Evolutionary conservation across 2,888 invertebrate genomes (phyloP).

Genomic region (Dinocampus coccinellae): DNA sequence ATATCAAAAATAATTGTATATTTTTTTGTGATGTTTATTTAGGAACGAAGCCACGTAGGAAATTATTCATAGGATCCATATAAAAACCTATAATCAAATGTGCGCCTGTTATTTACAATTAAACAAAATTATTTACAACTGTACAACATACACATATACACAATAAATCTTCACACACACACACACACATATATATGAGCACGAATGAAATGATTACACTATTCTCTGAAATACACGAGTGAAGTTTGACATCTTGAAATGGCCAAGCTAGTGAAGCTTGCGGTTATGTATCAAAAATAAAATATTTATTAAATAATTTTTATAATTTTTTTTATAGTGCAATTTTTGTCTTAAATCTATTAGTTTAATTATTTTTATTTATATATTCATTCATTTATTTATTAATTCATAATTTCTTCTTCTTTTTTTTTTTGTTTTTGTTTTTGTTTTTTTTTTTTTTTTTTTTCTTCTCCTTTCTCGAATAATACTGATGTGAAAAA

Average conservation of each 20-base stretch:
- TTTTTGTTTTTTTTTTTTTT: no score
- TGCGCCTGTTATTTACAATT: background rate
- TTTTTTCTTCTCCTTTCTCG: no score
- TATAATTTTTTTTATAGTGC: background rate
- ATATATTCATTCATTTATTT: background rate
- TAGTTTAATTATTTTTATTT: background rate
- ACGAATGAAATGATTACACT: background rate
- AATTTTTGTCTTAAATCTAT: background rate
- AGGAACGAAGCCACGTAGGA: constrained; percentile 18
- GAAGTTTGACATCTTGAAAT: constrained; percentile 2
- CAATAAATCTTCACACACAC: background rate
- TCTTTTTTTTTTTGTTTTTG: background rate
- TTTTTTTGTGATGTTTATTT: background rate
- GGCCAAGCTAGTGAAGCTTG: constrained; percentile 25
- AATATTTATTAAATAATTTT: background rate
- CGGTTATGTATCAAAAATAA: constrained; percentile 25
- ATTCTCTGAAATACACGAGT: constrained; percentile 1
- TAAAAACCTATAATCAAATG: background rate
- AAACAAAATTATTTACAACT: background rate
- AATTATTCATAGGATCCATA: background rate
- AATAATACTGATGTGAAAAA: constrained; percentile 16
- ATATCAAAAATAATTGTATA: background rate
- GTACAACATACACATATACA: background rate
- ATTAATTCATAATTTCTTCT: no score
- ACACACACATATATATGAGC: background rate